Percentiles rank a stretch among this genome's conserved stretches.
phyloP scores from a whole-genome alignment of 2,797 vertebrate species.

The Microcaecilia unicolor region DNA sequence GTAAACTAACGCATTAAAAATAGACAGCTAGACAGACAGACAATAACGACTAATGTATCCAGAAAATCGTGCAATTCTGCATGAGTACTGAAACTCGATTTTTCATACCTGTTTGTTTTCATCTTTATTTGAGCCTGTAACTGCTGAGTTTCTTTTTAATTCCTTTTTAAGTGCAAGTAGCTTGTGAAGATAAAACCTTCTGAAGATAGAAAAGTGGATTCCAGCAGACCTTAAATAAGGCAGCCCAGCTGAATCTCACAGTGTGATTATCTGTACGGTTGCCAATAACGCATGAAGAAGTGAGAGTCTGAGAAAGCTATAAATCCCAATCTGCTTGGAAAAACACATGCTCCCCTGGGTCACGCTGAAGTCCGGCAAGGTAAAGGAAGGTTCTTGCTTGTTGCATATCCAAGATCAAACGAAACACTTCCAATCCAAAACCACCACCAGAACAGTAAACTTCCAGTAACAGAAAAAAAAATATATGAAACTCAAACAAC shows the following conservation, averaged over 20 bases:
- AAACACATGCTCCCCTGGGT: conserved; percentile 5
- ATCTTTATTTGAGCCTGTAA: conserved; percentile 6
- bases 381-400: conserved; percentile 10
- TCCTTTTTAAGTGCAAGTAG: conserved; percentile 11
- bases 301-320: conserved; percentile 22
- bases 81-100: too few species aligned
- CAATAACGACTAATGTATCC: too few species aligned
- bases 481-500: too few species aligned
- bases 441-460: background rate
- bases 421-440: background rate
- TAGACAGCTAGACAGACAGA: too few species aligned
- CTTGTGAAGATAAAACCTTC: conserved; percentile 20
- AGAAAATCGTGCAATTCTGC: too few species aligned
- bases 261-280: conserved; percentile 23
- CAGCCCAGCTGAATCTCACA: conserved; percentile 16
- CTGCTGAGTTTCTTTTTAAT: conserved; percentile 4
- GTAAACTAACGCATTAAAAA: too few species aligned
- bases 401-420: conserved; percentile 10
- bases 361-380: conserved; percentile 21
- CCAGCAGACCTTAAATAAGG: conserved; percentile 32
- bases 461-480: conserved; percentile 9
- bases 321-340: conserved; percentile 27
- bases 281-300: conserved; percentile 17
- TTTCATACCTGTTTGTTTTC: conserved; percentile 16
- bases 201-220: conserved; percentile 18